Evolutionary conservation across 2,888 invertebrate genomes (phyloP).

Genomic region (Plagodis dolabraria): DNA sequence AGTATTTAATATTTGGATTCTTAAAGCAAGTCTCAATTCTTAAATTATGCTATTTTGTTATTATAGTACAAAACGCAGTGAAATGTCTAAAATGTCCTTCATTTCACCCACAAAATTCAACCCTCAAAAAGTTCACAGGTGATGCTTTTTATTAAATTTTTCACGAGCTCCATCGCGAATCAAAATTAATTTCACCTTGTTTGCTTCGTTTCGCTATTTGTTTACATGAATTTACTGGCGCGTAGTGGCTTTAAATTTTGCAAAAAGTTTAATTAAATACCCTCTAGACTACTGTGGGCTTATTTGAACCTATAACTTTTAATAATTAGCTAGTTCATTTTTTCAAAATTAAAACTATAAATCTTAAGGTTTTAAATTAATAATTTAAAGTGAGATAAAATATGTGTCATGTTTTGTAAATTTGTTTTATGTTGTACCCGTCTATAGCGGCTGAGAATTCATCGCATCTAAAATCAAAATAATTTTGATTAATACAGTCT

Average conservation of each 20-base stretch:
- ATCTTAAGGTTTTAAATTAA: constrained; percentile 11
- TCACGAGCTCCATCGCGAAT: constrained; percentile 54
- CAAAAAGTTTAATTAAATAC: constrained; percentile 51
- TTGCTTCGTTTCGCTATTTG: constrained; percentile 38
- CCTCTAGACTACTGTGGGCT: constrained; percentile 26
- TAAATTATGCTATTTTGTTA: too few relatives aligned
- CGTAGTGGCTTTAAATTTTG: constrained; percentile 43
- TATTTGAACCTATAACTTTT: constrained; percentile 33
- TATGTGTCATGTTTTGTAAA: not conserved
- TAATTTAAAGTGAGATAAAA: constrained; percentile 4
- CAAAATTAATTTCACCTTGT: constrained; percentile 65
- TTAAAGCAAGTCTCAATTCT: too few relatives aligned
- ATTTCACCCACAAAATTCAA: constrained; percentile 39
- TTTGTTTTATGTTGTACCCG: too few relatives aligned
- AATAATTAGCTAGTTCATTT: constrained; percentile 26
- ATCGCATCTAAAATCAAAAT: constrained; percentile 4
- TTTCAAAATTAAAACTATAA: constrained; percentile 26
- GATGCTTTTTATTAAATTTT: constrained; percentile 74
- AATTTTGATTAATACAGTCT: constrained; percentile 26
- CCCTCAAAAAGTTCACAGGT: constrained; percentile 58
- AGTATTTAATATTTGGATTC: too few relatives aligned
- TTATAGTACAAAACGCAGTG: not conserved
- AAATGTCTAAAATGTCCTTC: not conserved
- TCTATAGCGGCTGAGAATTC: not conserved
- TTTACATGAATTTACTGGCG: constrained; percentile 41